Evolutionary conservation across 2,888 invertebrate genomes (phyloP), one percentile per base, ranked within the genome.

Genomic region (Brachylomia viminalis): DNA sequence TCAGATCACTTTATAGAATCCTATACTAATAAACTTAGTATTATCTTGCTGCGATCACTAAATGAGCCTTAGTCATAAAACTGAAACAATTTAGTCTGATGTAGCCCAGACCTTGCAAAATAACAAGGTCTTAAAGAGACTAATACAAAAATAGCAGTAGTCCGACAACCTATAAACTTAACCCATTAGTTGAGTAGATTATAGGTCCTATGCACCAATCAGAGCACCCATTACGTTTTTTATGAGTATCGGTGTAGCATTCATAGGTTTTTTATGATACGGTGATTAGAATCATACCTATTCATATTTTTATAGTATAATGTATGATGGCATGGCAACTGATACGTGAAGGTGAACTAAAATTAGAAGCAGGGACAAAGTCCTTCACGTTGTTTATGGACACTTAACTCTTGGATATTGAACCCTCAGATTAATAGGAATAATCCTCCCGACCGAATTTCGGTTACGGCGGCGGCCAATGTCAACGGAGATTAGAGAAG

Each of bases 191-290:
- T 20, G 30, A 30, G 30, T 38, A 62, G 61, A 66, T 67, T 72
- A 72, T 30, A 33, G 15, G 70, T 47, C 47, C 38, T 20, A 27
- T 45, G 38, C 45, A 49, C 65, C 80, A 67, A 73, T 84, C 85
- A 80, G 56, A 84, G 33, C 49, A 56, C 30, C 38, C 66, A 66
- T 72, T 80, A 45, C 4, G 66, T 67, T 73, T 84, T 79, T 80
- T 79, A 84, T 23, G 56, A 79, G 79, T 45, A 70, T 38, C 10
- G 15, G 11, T 54, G 49, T 33, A 38, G 77, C 54, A 69, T n/a
- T 52, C 54, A 62, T 79, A 52, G 54, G 49, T 61, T 79, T 84
- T 52, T 83, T 84, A 64, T 47, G 23, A 15, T 20, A 15, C 8
- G 8, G 45, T 38, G 66, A 77, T 78, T 65, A 77, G 67, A 23